Conservation (phyloP, 1,140 invertebrate genomes). For the Dreissena polymorpha region DNA sequence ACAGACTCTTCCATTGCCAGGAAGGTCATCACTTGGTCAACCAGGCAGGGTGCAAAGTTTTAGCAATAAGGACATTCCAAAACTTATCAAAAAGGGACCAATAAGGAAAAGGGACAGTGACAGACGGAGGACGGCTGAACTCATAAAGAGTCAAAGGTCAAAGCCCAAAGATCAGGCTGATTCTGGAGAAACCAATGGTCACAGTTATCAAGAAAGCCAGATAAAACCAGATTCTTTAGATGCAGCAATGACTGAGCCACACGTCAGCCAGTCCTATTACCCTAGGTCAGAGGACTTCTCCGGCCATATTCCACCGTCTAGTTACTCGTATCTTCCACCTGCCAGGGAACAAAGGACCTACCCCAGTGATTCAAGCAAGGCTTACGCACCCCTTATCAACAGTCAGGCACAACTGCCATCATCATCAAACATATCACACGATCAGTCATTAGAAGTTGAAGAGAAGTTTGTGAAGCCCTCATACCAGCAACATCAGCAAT, state of each 20-base stretch:
- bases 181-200: constrained; percentile 35
- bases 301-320: constrained; percentile 36
- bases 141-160: constrained; percentile 30
- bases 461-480: not conserved
- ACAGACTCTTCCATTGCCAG: constrained; percentile 7
- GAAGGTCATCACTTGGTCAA: constrained; percentile 25
- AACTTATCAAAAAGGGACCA: constrained; percentile 38
- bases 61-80: constrained; percentile 13
- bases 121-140: constrained; percentile 23
- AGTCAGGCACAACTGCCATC: no score
- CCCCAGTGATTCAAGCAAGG: not conserved
- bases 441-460: not conserved
- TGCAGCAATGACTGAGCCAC: constrained; percentile 33
- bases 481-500: not conserved
- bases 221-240: not conserved
- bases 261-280: constrained; percentile 54
- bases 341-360: not conserved
- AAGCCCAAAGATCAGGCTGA: constrained; percentile 25
- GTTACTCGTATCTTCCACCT: constrained; percentile 15
- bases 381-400: no score
- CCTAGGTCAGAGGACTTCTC: constrained; percentile 40
- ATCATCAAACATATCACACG: no score
- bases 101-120: constrained; percentile 42
- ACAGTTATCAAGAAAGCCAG: not conserved
- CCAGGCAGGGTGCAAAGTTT: constrained; percentile 21